phyloP scores from a whole-genome alignment of 1,140 invertebrate species.

The Musca domestica region DNA sequence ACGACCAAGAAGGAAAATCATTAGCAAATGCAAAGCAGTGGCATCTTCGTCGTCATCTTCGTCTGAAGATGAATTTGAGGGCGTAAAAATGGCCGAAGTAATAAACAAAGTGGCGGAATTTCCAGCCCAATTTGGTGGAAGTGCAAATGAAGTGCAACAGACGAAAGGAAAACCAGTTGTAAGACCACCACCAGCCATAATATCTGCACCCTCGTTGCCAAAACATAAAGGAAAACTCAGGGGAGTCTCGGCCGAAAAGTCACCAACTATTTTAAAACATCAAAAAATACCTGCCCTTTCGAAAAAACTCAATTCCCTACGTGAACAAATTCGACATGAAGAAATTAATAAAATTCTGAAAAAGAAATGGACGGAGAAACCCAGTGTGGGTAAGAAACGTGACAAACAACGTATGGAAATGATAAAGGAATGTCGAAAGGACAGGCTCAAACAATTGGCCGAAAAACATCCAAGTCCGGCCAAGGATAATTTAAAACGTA shows the following conservation, averaged over 20 bases:
- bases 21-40: neutral
- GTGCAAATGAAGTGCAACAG: no score
- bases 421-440: slow-evolving; percentile 37
- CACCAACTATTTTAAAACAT: neutral
- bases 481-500: slow-evolving; percentile 19
- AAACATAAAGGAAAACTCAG: slow-evolving; percentile 34
- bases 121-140: no score
- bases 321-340: slow-evolving; percentile 24
- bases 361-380: slow-evolving; percentile 39
- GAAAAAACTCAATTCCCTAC: neutral
- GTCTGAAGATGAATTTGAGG: neutral
- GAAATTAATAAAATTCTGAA: slow-evolving; percentile 27
- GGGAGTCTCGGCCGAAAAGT: slow-evolving; percentile 32
- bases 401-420: slow-evolving; percentile 28
- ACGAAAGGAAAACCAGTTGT: neutral
- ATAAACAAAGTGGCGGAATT: no score
- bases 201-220: slow-evolving; percentile 36
- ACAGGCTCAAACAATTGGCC: slow-evolving; percentile 36
- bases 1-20: neutral
- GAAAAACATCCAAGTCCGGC: slow-evolving; percentile 19
- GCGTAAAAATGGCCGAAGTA: neutral
- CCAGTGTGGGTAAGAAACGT: slow-evolving; percentile 23
- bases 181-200: slow-evolving; percentile 28
- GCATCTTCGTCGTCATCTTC: neutral
- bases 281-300: neutral